Conservation (phyloP, 2,888 invertebrate species). For the Microplitis manilae region DNA sequence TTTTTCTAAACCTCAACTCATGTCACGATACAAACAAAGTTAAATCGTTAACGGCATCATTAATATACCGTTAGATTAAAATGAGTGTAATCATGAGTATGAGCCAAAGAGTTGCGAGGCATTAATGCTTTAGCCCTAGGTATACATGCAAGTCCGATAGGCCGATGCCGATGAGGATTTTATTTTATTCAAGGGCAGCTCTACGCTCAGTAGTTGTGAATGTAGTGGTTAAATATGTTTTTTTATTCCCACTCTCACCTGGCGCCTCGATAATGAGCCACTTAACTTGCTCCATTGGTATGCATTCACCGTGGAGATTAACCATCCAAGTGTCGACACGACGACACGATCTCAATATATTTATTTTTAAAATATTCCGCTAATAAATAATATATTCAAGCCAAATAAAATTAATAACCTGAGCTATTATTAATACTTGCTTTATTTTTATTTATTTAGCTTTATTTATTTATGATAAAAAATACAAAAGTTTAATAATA, state of each 20-base stretch:
- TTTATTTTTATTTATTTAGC: too few relatives aligned
- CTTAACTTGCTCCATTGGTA: conserved; percentile 53
- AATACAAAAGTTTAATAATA: conserved; percentile 11
- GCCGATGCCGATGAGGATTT: neutral
- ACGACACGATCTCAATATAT: conserved; percentile 29
- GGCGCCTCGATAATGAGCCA: conserved; percentile 53
- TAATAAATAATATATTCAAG: too few relatives aligned
- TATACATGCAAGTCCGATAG: conserved; percentile 11
- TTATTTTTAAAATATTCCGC: neutral
- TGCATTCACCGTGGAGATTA: conserved; percentile 39
- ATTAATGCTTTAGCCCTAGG: conserved; percentile 21
- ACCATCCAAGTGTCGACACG: conserved; percentile 38
- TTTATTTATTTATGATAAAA: too few relatives aligned
- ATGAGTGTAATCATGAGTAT: neutral
- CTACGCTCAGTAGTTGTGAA: neutral
- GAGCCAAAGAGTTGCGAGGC: neutral
- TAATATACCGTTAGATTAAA: conserved; percentile 1
- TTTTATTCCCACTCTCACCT: conserved; percentile 43
- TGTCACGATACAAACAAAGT: neutral
- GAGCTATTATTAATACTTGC: too few relatives aligned
- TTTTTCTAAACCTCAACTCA: neutral
- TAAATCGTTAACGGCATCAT: neutral
- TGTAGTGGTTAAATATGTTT: conserved; percentile 2
- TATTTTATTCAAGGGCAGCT: neutral
- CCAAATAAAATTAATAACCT: too few relatives aligned